Evolutionary conservation across 2,888 invertebrate species (phyloP).

Genomic region (Eupithecia exiguata): DNA sequence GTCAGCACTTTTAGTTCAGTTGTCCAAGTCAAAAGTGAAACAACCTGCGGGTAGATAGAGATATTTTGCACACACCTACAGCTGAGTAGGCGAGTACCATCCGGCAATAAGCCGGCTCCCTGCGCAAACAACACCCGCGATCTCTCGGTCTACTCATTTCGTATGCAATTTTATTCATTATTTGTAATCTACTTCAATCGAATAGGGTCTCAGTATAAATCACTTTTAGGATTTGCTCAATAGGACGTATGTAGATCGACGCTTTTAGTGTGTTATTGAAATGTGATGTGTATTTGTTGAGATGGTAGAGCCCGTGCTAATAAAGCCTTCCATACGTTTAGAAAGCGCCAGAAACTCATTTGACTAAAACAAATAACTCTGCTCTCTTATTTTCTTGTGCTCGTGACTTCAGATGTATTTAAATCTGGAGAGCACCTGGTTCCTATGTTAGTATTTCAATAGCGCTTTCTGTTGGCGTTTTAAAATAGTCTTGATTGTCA

Average conservation of each 20-base stretch:
- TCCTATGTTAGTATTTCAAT: slow-evolving; percentile 62
- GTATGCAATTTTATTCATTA: slow-evolving; percentile 84
- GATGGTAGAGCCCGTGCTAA: slow-evolving; percentile 68
- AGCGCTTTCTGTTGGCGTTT: background rate
- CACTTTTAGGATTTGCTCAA: slow-evolving; percentile 80
- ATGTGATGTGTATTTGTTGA: slow-evolving; percentile 70
- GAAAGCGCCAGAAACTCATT: slow-evolving; percentile 78
- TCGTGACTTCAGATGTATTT: slow-evolving; percentile 54
- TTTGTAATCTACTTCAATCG: slow-evolving; percentile 84
- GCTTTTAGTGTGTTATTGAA: slow-evolving; percentile 82
- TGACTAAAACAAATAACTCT: slow-evolving; percentile 77
- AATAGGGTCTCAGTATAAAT: slow-evolving; percentile 81
- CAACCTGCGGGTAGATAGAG: background rate
- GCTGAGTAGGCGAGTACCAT: slow-evolving; percentile 66
- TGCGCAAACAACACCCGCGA: slow-evolving; percentile 75
- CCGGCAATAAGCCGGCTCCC: slow-evolving; percentile 70
- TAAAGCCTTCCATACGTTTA: slow-evolving; percentile 73
- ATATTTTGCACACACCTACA: slow-evolving; percentile 50
- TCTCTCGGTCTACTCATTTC: slow-evolving; percentile 79
- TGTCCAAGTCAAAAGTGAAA: background rate
- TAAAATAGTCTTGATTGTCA: background rate
- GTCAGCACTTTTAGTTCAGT: background rate
- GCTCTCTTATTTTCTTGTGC: slow-evolving; percentile 68
- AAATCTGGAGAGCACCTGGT: slow-evolving; percentile 46
- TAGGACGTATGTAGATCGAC: slow-evolving; percentile 81